A percentile compares a stretch with the other conserved stretches of the same genome.
phyloP scores from a whole-genome alignment of 2,797 vertebrate genomes.

The Tinamus major region DNA sequence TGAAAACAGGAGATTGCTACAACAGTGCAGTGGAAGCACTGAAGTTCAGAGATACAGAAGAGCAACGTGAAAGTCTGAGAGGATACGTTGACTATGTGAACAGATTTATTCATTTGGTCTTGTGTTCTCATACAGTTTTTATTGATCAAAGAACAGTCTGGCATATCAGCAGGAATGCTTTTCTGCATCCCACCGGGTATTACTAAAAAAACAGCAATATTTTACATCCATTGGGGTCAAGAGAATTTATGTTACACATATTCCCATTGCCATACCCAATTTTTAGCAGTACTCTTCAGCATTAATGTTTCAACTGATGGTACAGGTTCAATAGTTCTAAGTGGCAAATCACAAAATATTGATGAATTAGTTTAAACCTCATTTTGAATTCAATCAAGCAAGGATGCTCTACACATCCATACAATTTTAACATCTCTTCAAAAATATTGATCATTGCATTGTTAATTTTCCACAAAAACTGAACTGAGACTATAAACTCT shows the following conservation, averaged over 20 bases:
- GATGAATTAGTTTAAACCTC: conserved; percentile 11
- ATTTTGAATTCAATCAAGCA: conserved; percentile 10
- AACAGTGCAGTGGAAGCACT: neutral
- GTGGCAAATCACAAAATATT: neutral
- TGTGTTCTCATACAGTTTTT: neutral
- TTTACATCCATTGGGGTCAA: conserved; percentile 18
- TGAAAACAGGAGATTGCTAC: neutral
- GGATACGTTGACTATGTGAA: conserved; percentile 14
- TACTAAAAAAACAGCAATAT: conserved; percentile 23
- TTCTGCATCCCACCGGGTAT: neutral
- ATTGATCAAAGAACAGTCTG: conserved; percentile 52
- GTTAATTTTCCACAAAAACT: neutral
- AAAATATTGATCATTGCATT: conserved; percentile 15
- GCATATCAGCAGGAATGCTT: conserved; percentile 13
- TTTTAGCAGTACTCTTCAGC: neutral
- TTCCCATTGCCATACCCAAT: neutral
- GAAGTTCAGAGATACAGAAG: conserved; percentile 3
- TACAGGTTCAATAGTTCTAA: conserved; percentile 14
- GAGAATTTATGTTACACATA: conserved; percentile 1
- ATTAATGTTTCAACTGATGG: neutral
- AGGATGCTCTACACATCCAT: neutral
- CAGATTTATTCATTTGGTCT: conserved; percentile 51
- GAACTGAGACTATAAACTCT: neutral
- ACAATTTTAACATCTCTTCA: conserved; percentile 8
- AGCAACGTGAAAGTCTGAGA: neutral